Percentiles rank a stretch among this genome's conserved stretches.
Evolutionary conservation across 2,113 vertebrate species (phyloP).

Genomic region (Cebus imitator): DNA sequence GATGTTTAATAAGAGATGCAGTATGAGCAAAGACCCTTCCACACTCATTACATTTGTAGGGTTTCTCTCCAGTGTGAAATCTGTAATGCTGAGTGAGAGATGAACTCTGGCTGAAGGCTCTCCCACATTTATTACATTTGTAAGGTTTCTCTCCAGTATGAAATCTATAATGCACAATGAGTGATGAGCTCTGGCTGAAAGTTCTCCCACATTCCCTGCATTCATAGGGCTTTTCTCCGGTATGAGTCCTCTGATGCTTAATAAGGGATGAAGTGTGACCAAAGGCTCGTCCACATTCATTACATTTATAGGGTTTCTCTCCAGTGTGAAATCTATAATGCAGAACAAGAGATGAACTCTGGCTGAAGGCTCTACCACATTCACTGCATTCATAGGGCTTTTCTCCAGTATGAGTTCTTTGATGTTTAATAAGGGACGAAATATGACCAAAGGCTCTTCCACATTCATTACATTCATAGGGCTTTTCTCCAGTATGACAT

Average conservation of each 20-base stretch:
- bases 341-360: slow-evolving; percentile 53
- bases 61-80: slow-evolving; percentile 50
- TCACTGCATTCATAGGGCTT: slow-evolving; percentile 57
- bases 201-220: slow-evolving; percentile 51
- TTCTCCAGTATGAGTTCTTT: slow-evolving; percentile 57
- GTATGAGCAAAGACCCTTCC: slow-evolving; percentile 52
- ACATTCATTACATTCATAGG: slow-evolving; percentile 53
- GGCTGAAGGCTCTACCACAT: slow-evolving; percentile 78
- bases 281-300: slow-evolving; percentile 51
- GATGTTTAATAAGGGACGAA: slow-evolving; percentile 59
- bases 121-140: slow-evolving; percentile 43
- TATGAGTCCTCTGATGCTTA: slow-evolving; percentile 57
- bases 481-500: slow-evolving; percentile 61
- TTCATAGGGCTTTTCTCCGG: slow-evolving; percentile 59
- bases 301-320: slow-evolving; percentile 53
- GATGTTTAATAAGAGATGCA: slow-evolving; percentile 44
- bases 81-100: slow-evolving; percentile 53
- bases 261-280: slow-evolving; percentile 35
- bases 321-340: slow-evolving; percentile 53
- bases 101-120: slow-evolving; percentile 50
- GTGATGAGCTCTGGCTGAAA: slow-evolving; percentile 71
- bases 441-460: slow-evolving; percentile 20
- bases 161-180: slow-evolving; percentile 44
- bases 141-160: slow-evolving; percentile 51
- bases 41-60: slow-evolving; percentile 56